Evolutionary conservation across 2,888 invertebrate species (phyloP), one percentile per base, ranked within the genome.

Genomic region (Callyntrura sp.): DNA sequence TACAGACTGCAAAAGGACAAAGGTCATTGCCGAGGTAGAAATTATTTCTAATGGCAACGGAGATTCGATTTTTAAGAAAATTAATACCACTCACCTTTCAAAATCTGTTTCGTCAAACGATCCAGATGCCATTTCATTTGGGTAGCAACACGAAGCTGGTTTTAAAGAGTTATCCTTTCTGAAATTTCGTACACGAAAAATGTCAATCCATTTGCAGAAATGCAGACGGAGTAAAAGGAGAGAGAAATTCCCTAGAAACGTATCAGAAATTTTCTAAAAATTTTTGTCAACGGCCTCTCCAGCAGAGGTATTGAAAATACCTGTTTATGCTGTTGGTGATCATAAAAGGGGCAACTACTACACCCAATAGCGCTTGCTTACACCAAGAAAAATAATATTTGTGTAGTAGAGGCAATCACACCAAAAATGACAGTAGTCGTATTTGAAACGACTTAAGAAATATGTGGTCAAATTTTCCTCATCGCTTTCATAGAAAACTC

Each of bases 81-180:
- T 4, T 70, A 43, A 55, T 76, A 14, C 11, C 1, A 84, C 11
- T 35, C 28, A 92, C 92, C 92, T 92, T 28, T 91, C 91, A 68
- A 85, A 88, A 76, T 92, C 88, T 5, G 82, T 88, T 85, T 92
- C 92, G 51, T 92, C 92, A 85, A 92, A 92, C 20, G 73, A 25
- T 83, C 68, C 88, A 55, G 76, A 65, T 60, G 78, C 65, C 85
- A 85, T 90, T 25, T 45, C 51, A 20, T 68, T 51, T 4, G 43
- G 25, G 9, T 78, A 5, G 14, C 57, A n/a, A 5, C 57, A 57
- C 4, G 65, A 20, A 12, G 17, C 20, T 17, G 4, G 23, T 20
- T 4, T 1, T 23, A n/a, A 62, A 1, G 11, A 62, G 5, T 62
- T 62, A 20, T 23, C 14, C n/a, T 14, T n/a, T 55, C 17, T n/a